These are phyloP conservation scores for Nyctibius bracteatus DNA, from an alignment of 2,113 vertebrate genomes.

Conservation along the genomic window DNA sequence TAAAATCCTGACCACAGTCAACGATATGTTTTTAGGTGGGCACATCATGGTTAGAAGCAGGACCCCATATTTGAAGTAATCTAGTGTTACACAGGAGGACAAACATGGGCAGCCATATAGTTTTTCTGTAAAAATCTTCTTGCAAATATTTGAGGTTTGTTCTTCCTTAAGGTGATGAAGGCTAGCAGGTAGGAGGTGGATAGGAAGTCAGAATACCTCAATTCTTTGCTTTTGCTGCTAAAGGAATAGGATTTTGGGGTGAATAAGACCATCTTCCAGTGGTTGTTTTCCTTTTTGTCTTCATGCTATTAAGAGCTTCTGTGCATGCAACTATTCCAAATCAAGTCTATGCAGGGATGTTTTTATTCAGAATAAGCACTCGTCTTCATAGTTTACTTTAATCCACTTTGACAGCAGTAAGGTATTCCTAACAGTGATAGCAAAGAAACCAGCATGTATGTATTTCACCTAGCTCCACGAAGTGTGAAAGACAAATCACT, in stretches of 20 bases:
- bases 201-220: neutral
- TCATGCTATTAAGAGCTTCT: neutral
- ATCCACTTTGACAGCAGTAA: neutral
- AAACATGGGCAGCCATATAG: accelerated
- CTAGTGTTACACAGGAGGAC: neutral
- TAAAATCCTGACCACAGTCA: neutral
- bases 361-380: neutral
- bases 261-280: neutral
- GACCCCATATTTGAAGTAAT: neutral
- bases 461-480: neutral
- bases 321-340: neutral
- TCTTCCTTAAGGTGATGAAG: neutral
- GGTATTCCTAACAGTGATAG: neutral
- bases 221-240: neutral
- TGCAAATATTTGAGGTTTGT: neutral
- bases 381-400: neutral
- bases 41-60: neutral
- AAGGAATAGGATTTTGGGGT: neutral
- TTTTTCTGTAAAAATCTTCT: neutral
- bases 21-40: neutral
- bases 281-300: neutral
- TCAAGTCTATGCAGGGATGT: neutral
- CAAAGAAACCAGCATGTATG: neutral
- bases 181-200: neutral
- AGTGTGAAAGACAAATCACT: neutral